A percentile compares a stretch with the other conserved stretches of the same genome.
phyloP scores from a whole-genome alignment of 2,888 invertebrate species.

The Terebella lapidaria region DNA sequence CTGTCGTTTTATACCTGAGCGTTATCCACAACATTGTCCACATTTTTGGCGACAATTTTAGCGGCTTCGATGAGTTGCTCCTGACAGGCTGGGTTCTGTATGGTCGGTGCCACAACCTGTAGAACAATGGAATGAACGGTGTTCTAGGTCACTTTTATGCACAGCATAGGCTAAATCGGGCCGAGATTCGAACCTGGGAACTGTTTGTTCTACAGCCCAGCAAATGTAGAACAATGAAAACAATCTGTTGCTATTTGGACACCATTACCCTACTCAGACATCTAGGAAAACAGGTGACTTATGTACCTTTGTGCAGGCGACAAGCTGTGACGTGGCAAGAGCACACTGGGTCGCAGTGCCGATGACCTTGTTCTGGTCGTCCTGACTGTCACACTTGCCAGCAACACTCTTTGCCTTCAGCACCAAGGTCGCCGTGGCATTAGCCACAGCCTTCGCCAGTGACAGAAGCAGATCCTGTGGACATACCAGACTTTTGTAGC shows the following conservation, averaged over 20 bases:
- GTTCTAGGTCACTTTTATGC: neutral
- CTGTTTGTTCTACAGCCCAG: too few species aligned
- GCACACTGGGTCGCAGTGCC: conserved; percentile 96
- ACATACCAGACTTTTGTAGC: neutral
- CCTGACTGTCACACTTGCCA: conserved; percentile 74
- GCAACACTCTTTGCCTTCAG: conserved; percentile 95
- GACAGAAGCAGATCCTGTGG: conserved; percentile 78
- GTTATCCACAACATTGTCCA: conserved; percentile 77
- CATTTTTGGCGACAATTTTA: conserved; percentile 85
- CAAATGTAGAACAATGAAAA: too few species aligned
- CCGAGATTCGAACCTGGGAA: too few species aligned
- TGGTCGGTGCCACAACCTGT: conserved; percentile 62
- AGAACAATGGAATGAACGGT: conserved; percentile 2
- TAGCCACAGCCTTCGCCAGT: conserved; percentile 94
- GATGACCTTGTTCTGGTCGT: conserved; percentile 76
- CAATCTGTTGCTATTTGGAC: too few species aligned
- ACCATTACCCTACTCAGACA: too few species aligned
- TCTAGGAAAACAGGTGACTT: too few species aligned
- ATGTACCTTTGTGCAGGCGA: conserved; percentile 86
- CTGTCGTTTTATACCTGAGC: conserved; percentile 35
- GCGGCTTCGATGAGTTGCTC: conserved; percentile 89
- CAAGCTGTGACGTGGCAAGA: conserved; percentile 91
- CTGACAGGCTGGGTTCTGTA: conserved; percentile 62
- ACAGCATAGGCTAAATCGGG: neutral
- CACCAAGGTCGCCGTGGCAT: conserved; percentile 93